Evolutionary conservation across 2,113 vertebrate species (phyloP).

Genomic region (Paratilapia polleni): DNA sequence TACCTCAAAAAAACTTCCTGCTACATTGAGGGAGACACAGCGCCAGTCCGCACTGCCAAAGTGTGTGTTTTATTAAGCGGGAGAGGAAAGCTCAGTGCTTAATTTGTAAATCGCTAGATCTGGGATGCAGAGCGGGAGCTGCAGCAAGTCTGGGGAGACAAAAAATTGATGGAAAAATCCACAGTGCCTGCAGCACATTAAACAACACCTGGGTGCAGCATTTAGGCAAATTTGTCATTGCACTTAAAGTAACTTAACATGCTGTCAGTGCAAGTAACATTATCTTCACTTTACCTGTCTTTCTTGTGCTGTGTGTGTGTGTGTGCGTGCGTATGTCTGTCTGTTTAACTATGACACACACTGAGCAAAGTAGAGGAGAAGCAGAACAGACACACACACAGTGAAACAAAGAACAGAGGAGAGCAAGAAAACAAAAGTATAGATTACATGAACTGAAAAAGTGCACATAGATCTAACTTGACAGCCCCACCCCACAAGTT

Average conservation of each 20-base stretch:
- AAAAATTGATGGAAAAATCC: neutral
- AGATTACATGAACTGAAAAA: neutral
- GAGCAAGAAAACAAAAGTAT: neutral
- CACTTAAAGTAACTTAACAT: neutral
- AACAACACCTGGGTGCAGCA: neutral
- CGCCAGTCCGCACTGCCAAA: neutral
- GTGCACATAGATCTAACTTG: neutral
- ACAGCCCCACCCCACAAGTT: no score
- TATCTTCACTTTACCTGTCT: neutral
- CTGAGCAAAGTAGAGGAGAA: neutral
- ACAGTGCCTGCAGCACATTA: neutral
- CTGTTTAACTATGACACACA: neutral
- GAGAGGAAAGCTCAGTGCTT: neutral
- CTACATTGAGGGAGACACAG: neutral
- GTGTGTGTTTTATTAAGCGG: neutral
- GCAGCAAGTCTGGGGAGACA: neutral
- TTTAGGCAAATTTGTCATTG: neutral
- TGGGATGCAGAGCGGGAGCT: neutral
- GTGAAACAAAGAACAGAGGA: neutral
- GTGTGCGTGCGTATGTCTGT: no score
- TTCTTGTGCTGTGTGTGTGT: neutral
- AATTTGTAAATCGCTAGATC: neutral
- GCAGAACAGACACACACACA: neutral
- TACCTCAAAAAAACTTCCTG: neutral
- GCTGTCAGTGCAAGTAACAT: neutral